phyloP scores from a whole-genome alignment of 2,888 invertebrate species.

The Dynastes hyllus region DNA sequence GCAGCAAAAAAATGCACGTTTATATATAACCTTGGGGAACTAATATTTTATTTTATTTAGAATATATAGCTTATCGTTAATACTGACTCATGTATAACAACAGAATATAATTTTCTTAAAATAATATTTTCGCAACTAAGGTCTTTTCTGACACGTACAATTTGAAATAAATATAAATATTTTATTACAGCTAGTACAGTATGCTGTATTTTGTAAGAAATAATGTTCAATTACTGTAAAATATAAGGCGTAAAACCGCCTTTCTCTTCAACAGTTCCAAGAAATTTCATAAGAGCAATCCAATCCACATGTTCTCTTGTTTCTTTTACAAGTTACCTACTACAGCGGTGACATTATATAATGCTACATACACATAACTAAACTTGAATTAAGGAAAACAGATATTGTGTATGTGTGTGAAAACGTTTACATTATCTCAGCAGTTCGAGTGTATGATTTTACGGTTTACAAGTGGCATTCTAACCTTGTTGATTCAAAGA shows the following conservation, averaged over 20 bases:
- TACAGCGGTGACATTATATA: conserved; percentile 11
- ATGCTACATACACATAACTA: neutral
- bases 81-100: too few species aligned
- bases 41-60: too few species aligned
- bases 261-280: conserved; percentile 25
- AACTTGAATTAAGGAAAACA: neutral
- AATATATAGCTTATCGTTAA: too few species aligned
- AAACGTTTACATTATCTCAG: neutral
- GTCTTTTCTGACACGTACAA: too few species aligned
- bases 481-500: neutral
- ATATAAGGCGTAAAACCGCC: conserved; percentile 10
- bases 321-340: neutral
- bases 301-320: conserved; percentile 5
- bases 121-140: too few species aligned
- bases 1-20: too few species aligned
- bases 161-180: neutral
- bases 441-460: neutral
- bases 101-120: too few species aligned
- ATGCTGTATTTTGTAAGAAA: neutral
- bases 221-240: neutral
- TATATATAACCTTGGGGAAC: too few species aligned
- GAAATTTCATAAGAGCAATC: conserved; percentile 12
- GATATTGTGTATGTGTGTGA: neutral
- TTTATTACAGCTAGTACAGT: neutral
- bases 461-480: neutral